Evolutionary conservation across 2,888 invertebrate species (phyloP).

Genomic region (Cenopis cana): DNA sequence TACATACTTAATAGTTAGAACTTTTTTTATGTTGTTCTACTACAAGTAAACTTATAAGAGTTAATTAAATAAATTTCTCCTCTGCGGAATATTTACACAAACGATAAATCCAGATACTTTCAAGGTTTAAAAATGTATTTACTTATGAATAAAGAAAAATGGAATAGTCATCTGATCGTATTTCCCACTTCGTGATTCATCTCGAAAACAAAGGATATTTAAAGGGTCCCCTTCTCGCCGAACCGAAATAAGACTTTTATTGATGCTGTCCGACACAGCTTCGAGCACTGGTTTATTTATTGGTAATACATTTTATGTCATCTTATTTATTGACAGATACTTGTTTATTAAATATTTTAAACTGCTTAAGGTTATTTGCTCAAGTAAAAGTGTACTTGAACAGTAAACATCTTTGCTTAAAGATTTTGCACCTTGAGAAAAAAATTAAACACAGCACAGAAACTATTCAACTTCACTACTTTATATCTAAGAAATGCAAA

Average conservation of each 20-base stretch:
- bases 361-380: not conserved
- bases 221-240: slow-evolving; percentile 47
- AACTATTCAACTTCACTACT: slow-evolving; percentile 49
- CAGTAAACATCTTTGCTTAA: slow-evolving; percentile 11
- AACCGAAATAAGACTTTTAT: slow-evolving; percentile 46
- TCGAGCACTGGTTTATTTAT: slow-evolving; percentile 40
- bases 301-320: slow-evolving; percentile 41
- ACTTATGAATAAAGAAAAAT: slow-evolving; percentile 50
- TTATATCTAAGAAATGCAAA: slow-evolving; percentile 58
- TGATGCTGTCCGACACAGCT: slow-evolving; percentile 43
- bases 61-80: not conserved
- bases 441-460: slow-evolving; percentile 37
- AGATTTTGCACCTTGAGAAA: slow-evolving; percentile 33
- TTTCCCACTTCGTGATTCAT: slow-evolving; percentile 65
- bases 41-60: not conserved
- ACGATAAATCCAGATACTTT: not conserved
- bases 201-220: slow-evolving; percentile 61
- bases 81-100: not conserved
- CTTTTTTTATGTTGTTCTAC: not conserved
- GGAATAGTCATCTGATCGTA: slow-evolving; percentile 49
- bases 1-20: not conserved
- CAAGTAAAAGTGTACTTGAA: slow-evolving; percentile 2
- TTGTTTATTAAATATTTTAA: slow-evolving; percentile 28
- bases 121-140: slow-evolving; percentile 21
- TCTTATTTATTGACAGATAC: slow-evolving; percentile 12